Evolutionary conservation across 2,113 vertebrate species (phyloP), one percentile per base, ranked within the genome.

Genomic region (Glaucomys volans): DNA sequence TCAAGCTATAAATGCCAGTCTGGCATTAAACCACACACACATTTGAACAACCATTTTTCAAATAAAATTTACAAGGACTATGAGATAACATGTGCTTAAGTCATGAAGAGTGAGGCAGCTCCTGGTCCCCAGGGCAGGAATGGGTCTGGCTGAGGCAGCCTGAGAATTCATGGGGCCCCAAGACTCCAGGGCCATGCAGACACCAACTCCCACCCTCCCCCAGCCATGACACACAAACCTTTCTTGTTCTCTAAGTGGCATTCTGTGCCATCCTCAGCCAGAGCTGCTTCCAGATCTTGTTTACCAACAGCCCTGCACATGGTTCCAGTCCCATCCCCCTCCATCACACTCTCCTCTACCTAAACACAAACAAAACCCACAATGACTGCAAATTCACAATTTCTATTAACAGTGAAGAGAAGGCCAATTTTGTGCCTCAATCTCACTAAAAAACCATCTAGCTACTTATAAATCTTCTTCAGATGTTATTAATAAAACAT

Each of bases 191-290:
- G 24, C 32, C 20, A 17, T 2, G 6, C 8, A 20, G 8, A 50
- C 57, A 37, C 64, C 18, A 17, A 30, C 22, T 6, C 30, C 20
- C 4, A 1, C 30, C 82, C 62, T 30, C 30, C 83, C 42, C 42
- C 59, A 22, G 12, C 1, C 2, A 54, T 0, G 67, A 83, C 71
- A 92, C 77, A 97, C 77, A 91, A n/a, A 71, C 32, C n/a, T 54
- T 76, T 54, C 81, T 97, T 96, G 92, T 97, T 96, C 67, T 94
- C 92, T 26, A 37, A 96, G 96, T n/a, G 93, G 88, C 96, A 91
- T 40, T 52, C 67, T 14, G 93, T 96, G 94, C 93, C 94, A 94
- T 52, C 92, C 92, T 80, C 90, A 4, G 83, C 59, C 35, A 47
- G 72, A 77, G 66, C 62, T 26, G 87, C 83, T 87, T 90, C 57